Percentiles rank a stretch among this genome's conserved stretches.
Conservation (phyloP, 2,113 vertebrate genomes). For the Macrotis lagotis region DNA sequence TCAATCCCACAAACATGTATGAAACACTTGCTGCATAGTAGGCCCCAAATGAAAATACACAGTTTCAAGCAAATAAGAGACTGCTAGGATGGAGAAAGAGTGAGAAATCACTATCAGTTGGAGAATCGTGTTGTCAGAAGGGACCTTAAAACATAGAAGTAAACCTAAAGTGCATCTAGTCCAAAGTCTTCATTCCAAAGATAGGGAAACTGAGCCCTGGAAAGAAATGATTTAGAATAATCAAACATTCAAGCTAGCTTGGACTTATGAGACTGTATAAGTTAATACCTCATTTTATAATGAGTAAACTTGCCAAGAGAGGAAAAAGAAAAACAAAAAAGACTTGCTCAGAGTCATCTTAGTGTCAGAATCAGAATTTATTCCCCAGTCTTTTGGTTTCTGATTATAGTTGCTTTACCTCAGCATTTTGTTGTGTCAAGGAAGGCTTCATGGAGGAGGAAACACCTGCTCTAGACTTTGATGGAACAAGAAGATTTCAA, state of each 20-base stretch:
- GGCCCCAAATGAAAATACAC: neutral
- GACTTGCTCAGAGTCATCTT: neutral
- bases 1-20: neutral
- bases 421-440: neutral
- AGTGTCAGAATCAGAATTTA: neutral
- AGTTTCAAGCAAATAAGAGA: neutral
- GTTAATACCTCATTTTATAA: neutral
- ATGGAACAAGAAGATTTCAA: neutral
- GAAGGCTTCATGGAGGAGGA: neutral
- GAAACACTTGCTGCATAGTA: neutral
- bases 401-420: neutral
- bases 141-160: no score
- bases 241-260: neutral
- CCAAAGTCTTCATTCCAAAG: neutral
- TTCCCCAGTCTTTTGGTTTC: neutral
- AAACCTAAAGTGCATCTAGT: neutral
- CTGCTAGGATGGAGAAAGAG: neutral
- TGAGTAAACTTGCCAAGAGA: neutral
- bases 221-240: neutral
- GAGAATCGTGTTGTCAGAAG: neutral
- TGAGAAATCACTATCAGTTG: neutral
- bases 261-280: neutral
- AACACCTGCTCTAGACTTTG: neutral
- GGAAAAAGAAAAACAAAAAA: no score
- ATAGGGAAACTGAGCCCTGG: neutral